Evolutionary conservation across 1,140 invertebrate species (phyloP), one percentile per base, ranked within the genome.

Genomic region (Plodia interpunctella): DNA sequence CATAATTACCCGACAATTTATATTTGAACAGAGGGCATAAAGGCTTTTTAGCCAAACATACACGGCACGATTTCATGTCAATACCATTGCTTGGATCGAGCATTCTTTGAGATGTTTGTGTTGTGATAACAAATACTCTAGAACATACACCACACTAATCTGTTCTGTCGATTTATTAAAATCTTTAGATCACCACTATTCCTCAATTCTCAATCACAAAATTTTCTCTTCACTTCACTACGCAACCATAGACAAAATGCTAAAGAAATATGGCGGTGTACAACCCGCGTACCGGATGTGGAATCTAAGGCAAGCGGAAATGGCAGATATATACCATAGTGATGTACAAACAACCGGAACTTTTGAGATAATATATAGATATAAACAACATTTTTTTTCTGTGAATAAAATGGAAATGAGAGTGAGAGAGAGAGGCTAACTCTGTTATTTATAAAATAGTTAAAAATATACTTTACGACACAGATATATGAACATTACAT

Each of bases 1-100:
- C 87, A 76, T 88, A 89, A 76, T 87, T 89, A 56, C 85, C 83
- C 65, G 86, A 88, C 55, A 87, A 78, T 68, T 87, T 84, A 53
- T 87, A 88, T 70, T 74, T 81, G 65, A 88, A 89, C 50, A 89
- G 72, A 55, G 85, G 85, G 70, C 84, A 87, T 62, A 88, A 65
- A 60, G 80, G 76, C 68, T 78, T 90, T 59, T 83, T 87, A 13
- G 78, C 67, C 65, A 88, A 69, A 73, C 85, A 90, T 72, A 88
- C 80, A 62, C 84, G 76, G 73, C 83, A 88, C 11, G 78, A 83
- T 63, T 79, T 76, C 70, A 82, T 74, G 63, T 82, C 72, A 63
- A 84, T 65, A 65, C 19, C 52, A 61, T 71, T 69, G 52, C 60
- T 61, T 59, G 70, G 65, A 57, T 80, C 73, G 51, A 72, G 59